These are phyloP conservation scores for Thymallus thymallus DNA, from an alignment of 2,113 vertebrate genomes.

Conservation along the genomic window DNA sequence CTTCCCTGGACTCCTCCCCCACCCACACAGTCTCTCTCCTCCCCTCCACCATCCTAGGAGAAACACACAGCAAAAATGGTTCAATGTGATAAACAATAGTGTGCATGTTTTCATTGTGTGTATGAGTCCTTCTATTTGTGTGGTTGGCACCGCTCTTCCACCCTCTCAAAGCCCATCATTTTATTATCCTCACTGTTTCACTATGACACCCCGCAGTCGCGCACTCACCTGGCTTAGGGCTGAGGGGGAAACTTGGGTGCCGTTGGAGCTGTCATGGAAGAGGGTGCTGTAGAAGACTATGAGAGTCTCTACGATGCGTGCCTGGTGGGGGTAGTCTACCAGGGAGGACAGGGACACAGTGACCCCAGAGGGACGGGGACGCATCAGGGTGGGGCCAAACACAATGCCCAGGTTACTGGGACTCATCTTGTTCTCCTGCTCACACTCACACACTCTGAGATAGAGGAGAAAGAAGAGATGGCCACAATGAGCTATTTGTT, in stretches of 20 bases:
- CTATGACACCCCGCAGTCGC: neutral
- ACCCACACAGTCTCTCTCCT: no score
- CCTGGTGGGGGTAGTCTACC: conserved; percentile 96
- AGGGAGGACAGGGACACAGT: conserved; percentile 92
- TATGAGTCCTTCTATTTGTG: no score
- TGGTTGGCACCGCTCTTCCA: no score
- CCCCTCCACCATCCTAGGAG: no score
- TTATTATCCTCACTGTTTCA: no score
- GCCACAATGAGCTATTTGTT: no score
- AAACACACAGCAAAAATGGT: no score
- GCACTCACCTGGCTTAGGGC: conserved; percentile 37
- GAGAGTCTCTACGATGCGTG: conserved; percentile 87
- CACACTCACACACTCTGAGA: conserved; percentile 86
- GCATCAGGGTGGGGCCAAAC: conserved; percentile 92
- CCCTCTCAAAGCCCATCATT: no score
- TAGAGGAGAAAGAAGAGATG: neutral
- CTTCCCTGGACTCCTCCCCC: no score
- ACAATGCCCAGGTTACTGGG: conserved; percentile 92
- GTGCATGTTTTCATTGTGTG: no score
- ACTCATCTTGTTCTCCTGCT: conserved; percentile 97
- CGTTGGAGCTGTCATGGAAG: conserved; percentile 66
- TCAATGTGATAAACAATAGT: no score
- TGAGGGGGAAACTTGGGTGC: conserved; percentile 28
- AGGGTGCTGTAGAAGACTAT: conserved; percentile 85
- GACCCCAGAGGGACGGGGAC: conserved; percentile 89